Evolutionary conservation across 35 echinoderm and acorn worm genomes (phyloP).

Genomic region (Eucidaris tribuloides): DNA sequence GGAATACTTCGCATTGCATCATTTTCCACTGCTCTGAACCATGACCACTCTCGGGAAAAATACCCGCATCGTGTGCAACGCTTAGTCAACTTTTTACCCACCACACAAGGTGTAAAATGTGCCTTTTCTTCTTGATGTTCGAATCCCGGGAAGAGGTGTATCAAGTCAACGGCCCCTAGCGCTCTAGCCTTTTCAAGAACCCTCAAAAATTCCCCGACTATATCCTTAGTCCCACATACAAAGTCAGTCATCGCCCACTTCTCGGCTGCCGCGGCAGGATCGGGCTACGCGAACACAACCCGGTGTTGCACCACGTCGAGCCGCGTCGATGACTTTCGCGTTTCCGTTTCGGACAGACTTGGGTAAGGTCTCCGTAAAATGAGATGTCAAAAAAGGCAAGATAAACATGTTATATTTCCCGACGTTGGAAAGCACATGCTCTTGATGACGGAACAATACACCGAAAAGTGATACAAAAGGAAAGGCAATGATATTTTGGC

Average conservation of each 20-base stretch:
- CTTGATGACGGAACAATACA: conserved; percentile 32
- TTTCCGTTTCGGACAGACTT: conserved; percentile 1
- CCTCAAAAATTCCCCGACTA: neutral
- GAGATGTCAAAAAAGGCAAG: conserved; percentile 20
- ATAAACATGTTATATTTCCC: conserved; percentile 26
- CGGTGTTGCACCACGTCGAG: conserved; percentile 25
- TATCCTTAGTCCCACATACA: conserved; percentile 10
- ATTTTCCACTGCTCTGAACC: no score
- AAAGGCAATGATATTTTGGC: conserved; percentile 9
- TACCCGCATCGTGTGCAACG: no score
- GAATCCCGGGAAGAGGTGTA: conserved; percentile 16
- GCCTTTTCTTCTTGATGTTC: no score
- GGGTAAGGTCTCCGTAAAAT: conserved; percentile 21
- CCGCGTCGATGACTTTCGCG: conserved; percentile 10
- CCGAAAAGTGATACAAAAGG: conserved; percentile 8
- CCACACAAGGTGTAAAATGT: no score
- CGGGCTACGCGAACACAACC: conserved; percentile 30
- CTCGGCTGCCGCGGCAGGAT: conserved; percentile 19
- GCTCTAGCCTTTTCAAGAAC: conserved; percentile 2
- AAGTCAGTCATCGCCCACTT: conserved; percentile 5
- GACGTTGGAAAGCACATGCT: conserved; percentile 11
- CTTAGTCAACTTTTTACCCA: no score
- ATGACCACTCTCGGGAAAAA: no score
- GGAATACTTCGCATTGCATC: no score
- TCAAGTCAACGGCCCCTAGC: neutral